phyloP scores from a whole-genome alignment of 2,888 invertebrate species.

The Pandemis heparana region DNA sequence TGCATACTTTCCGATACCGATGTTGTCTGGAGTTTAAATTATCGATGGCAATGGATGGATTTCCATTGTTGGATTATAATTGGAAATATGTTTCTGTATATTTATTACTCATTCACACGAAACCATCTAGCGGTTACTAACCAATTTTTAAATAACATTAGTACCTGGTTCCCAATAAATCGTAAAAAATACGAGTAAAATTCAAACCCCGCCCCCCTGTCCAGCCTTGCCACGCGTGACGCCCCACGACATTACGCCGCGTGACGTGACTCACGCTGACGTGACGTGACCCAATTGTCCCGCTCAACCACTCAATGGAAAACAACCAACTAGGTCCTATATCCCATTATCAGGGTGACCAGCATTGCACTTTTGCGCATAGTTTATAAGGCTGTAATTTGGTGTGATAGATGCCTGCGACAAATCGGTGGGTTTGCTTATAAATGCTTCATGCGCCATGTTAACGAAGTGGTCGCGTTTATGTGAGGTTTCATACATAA shows the following conservation, averaged over 20 bases:
- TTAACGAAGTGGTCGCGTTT: constrained; percentile 18
- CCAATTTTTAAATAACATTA: no score
- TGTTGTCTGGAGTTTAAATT: no score
- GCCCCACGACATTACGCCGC: not conserved
- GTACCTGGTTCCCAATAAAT: no score
- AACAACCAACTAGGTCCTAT: not conserved
- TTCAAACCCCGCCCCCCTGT: not conserved
- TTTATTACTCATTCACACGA: no score
- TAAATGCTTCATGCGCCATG: not conserved
- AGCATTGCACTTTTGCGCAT: not conserved
- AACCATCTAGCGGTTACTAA: no score
- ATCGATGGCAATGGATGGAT: no score
- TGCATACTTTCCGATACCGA: no score
- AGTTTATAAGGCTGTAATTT: not conserved
- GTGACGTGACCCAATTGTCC: constrained; percentile 3
- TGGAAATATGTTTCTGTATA: no score
- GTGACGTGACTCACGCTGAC: not conserved
- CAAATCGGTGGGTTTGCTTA: constrained; percentile 2
- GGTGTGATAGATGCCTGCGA: not conserved
- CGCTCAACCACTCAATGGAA: not conserved
- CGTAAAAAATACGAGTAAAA: not conserved
- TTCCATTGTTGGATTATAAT: no score
- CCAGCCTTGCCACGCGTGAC: not conserved
- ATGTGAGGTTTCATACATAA: not conserved
- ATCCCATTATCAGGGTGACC: not conserved